Conservation (phyloP, 2,797 vertebrate species). For the Gallirallus australis region DNA sequence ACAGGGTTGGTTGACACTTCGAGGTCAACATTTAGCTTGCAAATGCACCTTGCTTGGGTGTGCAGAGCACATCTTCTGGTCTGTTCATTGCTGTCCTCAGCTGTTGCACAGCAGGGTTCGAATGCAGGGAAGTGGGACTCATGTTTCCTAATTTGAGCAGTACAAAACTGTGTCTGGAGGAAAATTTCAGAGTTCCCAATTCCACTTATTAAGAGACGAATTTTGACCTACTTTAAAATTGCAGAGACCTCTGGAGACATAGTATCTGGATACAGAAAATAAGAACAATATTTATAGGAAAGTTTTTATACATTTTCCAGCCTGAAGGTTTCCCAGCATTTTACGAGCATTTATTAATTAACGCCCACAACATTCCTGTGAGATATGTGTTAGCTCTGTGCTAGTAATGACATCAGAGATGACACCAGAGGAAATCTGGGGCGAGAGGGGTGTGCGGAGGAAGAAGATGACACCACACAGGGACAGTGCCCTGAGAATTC, state of each 20-base stretch:
- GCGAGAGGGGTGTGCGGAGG: not conserved
- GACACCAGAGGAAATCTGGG: not conserved
- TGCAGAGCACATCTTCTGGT: not conserved
- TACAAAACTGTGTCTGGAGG: constrained; percentile 29
- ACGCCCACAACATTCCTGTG: not conserved
- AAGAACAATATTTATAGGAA: constrained; percentile 25
- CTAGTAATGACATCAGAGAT: not conserved
- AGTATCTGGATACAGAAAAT: not conserved
- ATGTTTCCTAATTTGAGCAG: not conserved
- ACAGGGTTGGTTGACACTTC: rapidly evolving
- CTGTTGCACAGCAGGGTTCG: rapidly evolving
- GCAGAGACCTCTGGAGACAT: not conserved
- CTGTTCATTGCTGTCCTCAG: not conserved
- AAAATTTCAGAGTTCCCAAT: constrained; percentile 35
- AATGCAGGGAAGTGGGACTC: not conserved
- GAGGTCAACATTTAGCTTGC: not conserved
- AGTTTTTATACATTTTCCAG: not conserved
- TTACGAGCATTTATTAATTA: constrained; percentile 46
- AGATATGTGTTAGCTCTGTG: not conserved
- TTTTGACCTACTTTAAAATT: constrained; percentile 66
- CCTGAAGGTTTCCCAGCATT: constrained; percentile 22
- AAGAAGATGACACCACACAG: not conserved
- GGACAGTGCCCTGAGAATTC: not conserved
- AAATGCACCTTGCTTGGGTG: not conserved
- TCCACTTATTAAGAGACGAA: not conserved